A percentile compares a stretch with the other conserved stretches of the same genome.
Evolutionary conservation across 2,888 invertebrate species (phyloP).

Genomic region (Epinotia brunnichana): DNA sequence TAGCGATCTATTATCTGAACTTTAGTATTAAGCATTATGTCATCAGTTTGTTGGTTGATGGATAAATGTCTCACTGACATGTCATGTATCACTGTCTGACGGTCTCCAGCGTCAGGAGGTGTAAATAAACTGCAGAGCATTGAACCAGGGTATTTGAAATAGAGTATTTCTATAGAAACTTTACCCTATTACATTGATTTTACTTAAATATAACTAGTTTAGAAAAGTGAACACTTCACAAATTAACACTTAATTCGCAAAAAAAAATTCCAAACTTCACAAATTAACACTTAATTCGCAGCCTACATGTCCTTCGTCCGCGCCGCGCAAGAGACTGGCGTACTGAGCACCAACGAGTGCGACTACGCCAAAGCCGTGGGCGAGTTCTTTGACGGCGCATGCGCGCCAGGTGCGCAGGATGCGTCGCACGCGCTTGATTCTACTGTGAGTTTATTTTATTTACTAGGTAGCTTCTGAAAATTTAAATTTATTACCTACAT

Average conservation of each 20-base stretch:
- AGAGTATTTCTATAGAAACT: too few relatives aligned
- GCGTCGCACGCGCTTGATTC: constrained; percentile 69
- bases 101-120: too few relatives aligned
- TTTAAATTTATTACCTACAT: too few relatives aligned
- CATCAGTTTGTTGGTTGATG: too few relatives aligned
- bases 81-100: too few relatives aligned
- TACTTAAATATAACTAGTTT: too few relatives aligned
- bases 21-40: too few relatives aligned
- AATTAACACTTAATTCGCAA: constrained; percentile 48
- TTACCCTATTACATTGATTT: too few relatives aligned
- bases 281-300: constrained; percentile 48
- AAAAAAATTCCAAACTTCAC: background rate
- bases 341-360: constrained; percentile 78
- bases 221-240: background rate
- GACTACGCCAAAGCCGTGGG: constrained; percentile 83
- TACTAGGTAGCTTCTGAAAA: too few relatives aligned
- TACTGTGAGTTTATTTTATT: constrained; percentile 49
- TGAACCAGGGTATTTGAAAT: too few relatives aligned
- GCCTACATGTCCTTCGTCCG: constrained; percentile 86
- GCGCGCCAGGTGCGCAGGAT: constrained; percentile 85
- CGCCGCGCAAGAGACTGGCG: constrained; percentile 73
- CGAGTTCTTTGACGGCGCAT: constrained; percentile 83
- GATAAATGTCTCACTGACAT: too few relatives aligned
- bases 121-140: too few relatives aligned
- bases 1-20: background rate